Evolutionary conservation across 2,888 invertebrate genomes (phyloP), one percentile per base, ranked within the genome.

Genomic region (Arctia plantaginis): DNA sequence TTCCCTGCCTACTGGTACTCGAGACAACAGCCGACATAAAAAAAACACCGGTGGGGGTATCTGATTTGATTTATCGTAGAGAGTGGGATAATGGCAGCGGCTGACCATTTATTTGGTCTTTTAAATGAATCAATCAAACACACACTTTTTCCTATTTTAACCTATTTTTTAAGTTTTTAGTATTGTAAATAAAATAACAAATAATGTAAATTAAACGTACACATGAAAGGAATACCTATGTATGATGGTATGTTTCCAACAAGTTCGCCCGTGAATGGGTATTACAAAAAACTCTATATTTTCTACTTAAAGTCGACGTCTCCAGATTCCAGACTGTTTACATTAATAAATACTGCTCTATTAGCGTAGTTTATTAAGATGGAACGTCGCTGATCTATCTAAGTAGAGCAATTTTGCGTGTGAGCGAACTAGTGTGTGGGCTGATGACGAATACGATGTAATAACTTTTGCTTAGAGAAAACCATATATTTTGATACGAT

Each of bases 261-360:
- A 77, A 77, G 78, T 79, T 76, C 77, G 79, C 72, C 77, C 82
- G 82, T 84, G 80, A 84, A 86, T 85, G 78, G 79, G 81, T 78
- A 78, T 73, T 74, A 75, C 77, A 35, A 77, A 73, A 41, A n/a
- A 66, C 69, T 75, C 71, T 65, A 83, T 81, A 82, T 84, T 82
- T 86, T 80, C 80, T 73, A 73, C 82, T 78, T 78, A 79, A 72
- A 71, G 75, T 70, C 73, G 69, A 72, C 79, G 69, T 75, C 76
- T 72, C 77, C 72, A 74, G 74, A 76, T 77, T 80, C 71, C 78
- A 64, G 73, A 78, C 78, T 82, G 83, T 83, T 83, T 85, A 82
- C 77, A 81, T 79, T 74, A 81, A 81, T 81, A 85, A 84, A 86
- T 82, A 85, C 81, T 74, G 80, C 78, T 80, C 77, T 80, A 80